Evolutionary conservation across 2,113 vertebrate species (phyloP), one percentile per base, ranked within the genome.

Genomic region (Brachyhypopomus occidentalis): DNA sequence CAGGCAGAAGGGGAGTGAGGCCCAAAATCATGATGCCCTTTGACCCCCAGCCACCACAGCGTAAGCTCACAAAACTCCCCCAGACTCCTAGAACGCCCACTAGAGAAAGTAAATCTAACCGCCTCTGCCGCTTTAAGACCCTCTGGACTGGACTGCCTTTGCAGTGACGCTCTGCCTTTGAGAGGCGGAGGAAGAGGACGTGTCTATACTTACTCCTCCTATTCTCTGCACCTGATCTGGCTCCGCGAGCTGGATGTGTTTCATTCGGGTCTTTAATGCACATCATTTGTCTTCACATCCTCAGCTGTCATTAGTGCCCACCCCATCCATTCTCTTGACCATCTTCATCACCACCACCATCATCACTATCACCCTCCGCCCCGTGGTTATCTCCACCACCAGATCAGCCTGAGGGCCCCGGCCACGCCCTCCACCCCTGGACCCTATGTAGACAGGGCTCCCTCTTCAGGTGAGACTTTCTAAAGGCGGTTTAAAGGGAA

Each of bases 1-100:
- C 96, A 69, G 96, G 96, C 84, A 95, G 98, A 38, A 95, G 97
- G 67, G 96, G 96, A 83, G 96, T 97, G 95, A 96, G 97, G 88
- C 96, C 97, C 87, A 99, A 99, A 95, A 98, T 99, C 94, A 98
- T 98, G 97, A 98, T 99, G 98, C 98, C 98, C 48, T 99, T 99
- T 91, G 98, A 99, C 84, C 94, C 96, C 12, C 97, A 97, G 78
- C 97, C 98, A 0, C 96, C 97, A 85, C 98, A 99, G 89, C 98
- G 98, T 99, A 96, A 96, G 98, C 96, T 79, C 64, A 23, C 64
- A 41, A 7, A 25, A 60, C 55, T 34, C 36, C 22, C 36, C 34
- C 3, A 19, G 25, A 11, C 30, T 0, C 30, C 9, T 38, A 2
- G 25, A 48, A 63, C 48, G 22, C 27, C 17, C 20, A 20, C 27